Evolutionary conservation across 2,888 invertebrate species (phyloP).

Genomic region (Aspidapion aeneum): DNA sequence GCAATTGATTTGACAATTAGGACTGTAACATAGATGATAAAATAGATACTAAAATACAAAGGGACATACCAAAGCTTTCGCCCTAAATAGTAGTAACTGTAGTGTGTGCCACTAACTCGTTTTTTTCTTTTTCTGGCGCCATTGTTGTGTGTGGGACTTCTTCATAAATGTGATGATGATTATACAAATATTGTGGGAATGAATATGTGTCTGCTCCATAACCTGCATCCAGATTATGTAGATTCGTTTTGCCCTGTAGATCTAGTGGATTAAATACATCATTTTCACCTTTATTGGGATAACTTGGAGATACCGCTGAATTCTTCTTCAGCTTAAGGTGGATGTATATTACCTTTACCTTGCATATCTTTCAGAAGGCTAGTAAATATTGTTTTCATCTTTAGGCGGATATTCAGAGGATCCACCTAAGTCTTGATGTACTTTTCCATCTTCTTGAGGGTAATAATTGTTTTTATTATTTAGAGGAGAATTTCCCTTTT

Average conservation of each 20-base stretch:
- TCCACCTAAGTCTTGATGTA: conserved; percentile 15
- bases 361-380: no score
- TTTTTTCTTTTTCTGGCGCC: conserved; percentile 53
- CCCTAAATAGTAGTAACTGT: conserved; percentile 72
- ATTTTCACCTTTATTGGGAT: conserved; percentile 1
- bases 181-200: conserved; percentile 43
- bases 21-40: conserved; percentile 66
- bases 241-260: conserved; percentile 14
- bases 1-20: conserved; percentile 69
- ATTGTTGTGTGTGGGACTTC: conserved; percentile 45
- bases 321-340: neutral
- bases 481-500: no score
- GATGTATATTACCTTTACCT: conserved; percentile 11
- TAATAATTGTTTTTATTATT: no score
- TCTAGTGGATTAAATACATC: conserved; percentile 16
- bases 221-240: no score
- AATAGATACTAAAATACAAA: conserved; percentile 68
- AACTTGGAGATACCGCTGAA: neutral
- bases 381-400: no score
- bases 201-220: no score
- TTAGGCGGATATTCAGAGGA: no score
- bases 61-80: conserved; percentile 74
- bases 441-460: no score
- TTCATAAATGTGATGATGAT: conserved; percentile 45
- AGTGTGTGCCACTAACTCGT: conserved; percentile 59